These are phyloP conservation scores for Hoplodrina ambigua DNA, from an alignment of 2,888 invertebrate species.

Conservation along the genomic window DNA sequence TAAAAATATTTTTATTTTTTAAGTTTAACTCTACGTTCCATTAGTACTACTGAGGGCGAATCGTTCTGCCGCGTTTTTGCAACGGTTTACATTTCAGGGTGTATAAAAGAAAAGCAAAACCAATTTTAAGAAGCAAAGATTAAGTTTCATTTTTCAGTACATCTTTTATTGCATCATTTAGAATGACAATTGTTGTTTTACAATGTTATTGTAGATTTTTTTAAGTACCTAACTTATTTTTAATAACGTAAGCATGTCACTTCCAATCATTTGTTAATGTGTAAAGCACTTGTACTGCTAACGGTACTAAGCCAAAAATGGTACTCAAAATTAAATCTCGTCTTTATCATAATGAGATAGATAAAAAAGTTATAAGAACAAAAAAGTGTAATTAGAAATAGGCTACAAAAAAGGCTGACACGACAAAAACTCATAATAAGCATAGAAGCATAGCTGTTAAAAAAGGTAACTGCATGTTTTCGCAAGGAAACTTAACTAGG, in stretches of 20 bases:
- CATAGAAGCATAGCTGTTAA: conserved; percentile 41
- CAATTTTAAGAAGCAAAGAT: too few relatives aligned
- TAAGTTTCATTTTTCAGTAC: too few relatives aligned
- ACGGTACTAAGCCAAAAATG: conserved; percentile 15
- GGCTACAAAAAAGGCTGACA: conserved; percentile 34
- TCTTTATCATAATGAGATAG: conserved; percentile 21
- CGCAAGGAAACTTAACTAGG: conserved; percentile 17
- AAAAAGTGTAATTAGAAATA: conserved; percentile 45
- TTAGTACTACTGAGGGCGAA: too few relatives aligned
- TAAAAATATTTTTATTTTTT: too few relatives aligned
- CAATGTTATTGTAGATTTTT: too few relatives aligned
- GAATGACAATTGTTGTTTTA: too few relatives aligned
- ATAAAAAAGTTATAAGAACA: conserved; percentile 4
- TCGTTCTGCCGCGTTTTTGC: too few relatives aligned
- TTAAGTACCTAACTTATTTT: background rate
- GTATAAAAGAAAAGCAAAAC: too few relatives aligned
- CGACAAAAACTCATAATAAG: conserved; percentile 20
- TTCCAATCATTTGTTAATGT: background rate
- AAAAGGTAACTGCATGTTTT: conserved; percentile 28
- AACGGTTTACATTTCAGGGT: too few relatives aligned
- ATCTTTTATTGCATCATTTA: too few relatives aligned
- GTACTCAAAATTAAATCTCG: conserved; percentile 6
- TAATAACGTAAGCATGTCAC: background rate
- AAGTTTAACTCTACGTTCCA: too few relatives aligned
- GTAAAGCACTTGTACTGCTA: background rate